A percentile compares a stretch with the other conserved stretches of the same genome.
phyloP scores from a whole-genome alignment of 2,888 invertebrate genomes.

The Erebia ligea region DNA sequence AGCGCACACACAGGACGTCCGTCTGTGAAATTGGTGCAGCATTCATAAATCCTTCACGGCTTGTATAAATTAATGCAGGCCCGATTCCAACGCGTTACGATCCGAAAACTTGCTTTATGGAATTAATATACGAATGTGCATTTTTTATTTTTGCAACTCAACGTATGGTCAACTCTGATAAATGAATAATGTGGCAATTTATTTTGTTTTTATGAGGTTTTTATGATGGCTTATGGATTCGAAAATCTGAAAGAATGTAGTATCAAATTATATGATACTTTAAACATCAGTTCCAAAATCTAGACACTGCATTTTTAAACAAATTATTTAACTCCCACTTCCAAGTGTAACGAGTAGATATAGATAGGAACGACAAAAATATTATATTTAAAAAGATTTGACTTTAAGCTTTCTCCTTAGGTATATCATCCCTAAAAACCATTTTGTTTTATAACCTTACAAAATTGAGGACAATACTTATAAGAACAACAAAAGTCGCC shows the following conservation, averaged over 20 bases:
- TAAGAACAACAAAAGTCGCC: slow-evolving; percentile 17
- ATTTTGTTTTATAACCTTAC: background rate
- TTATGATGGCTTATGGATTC: background rate
- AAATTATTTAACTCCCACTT: too few relatives aligned
- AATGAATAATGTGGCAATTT: slow-evolving; percentile 21
- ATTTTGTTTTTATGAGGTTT: background rate
- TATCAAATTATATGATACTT: too few relatives aligned
- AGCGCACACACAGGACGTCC: slow-evolving; percentile 32
- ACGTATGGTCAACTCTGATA: slow-evolving; percentile 17
- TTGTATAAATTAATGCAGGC: slow-evolving; percentile 43
- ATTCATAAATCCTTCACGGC: slow-evolving; percentile 43
- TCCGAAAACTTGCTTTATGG: slow-evolving; percentile 39
- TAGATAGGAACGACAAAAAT: too few relatives aligned
- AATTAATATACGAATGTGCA: slow-evolving; percentile 38
- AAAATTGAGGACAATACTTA: slow-evolving; percentile 11
- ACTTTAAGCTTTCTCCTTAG: too few relatives aligned
- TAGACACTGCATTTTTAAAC: too few relatives aligned
- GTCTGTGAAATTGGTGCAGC: slow-evolving; percentile 41
- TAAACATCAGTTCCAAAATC: too few relatives aligned
- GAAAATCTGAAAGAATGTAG: too few relatives aligned
- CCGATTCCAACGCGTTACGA: slow-evolving; percentile 39
- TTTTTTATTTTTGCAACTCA: slow-evolving; percentile 33
- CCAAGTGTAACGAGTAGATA: too few relatives aligned
- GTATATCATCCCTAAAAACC: background rate
- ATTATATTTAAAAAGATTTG: too few relatives aligned